phyloP scores from a whole-genome alignment of 2,888 invertebrate genomes.

The Pheosia tremula region DNA sequence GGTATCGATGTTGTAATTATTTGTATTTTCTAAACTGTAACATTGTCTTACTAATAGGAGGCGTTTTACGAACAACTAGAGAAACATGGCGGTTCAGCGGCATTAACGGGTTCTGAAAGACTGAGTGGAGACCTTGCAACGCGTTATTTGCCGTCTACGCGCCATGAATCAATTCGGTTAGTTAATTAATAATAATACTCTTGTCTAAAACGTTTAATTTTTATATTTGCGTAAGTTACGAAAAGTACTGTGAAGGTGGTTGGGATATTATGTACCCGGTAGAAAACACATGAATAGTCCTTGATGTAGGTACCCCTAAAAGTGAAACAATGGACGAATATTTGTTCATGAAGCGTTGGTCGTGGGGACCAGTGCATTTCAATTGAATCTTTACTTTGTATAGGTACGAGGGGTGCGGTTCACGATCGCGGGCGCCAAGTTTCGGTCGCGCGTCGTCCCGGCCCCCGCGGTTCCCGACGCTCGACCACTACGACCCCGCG shows the following conservation, averaged over 20 bases:
- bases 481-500: constrained; percentile 78
- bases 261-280: no score
- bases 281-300: no score
- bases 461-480: constrained; percentile 67
- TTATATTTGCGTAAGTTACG: background rate
- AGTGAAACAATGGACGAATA: background rate
- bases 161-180: constrained; percentile 69
- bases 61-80: constrained; percentile 97
- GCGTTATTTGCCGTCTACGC: constrained; percentile 64
- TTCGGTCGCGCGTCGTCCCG: constrained; percentile 72
- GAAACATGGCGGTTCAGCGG: constrained; percentile 86
- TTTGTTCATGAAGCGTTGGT: constrained; percentile 5
- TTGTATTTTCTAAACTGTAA: background rate
- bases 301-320: background rate
- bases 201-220: background rate
- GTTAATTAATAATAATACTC: constrained; percentile 4
- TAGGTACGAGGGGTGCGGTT: constrained; percentile 72
- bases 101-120: constrained; percentile 82
- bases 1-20: no score
- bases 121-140: constrained; percentile 62
- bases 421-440: constrained; percentile 78
- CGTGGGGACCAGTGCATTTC: background rate
- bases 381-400: constrained; percentile 5
- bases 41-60: constrained; percentile 79
- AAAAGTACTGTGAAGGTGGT: no score